Evolutionary conservation across 2,797 vertebrate species (phyloP), one percentile per base, ranked within the genome.

Genomic region (Mallotus villosus): DNA sequence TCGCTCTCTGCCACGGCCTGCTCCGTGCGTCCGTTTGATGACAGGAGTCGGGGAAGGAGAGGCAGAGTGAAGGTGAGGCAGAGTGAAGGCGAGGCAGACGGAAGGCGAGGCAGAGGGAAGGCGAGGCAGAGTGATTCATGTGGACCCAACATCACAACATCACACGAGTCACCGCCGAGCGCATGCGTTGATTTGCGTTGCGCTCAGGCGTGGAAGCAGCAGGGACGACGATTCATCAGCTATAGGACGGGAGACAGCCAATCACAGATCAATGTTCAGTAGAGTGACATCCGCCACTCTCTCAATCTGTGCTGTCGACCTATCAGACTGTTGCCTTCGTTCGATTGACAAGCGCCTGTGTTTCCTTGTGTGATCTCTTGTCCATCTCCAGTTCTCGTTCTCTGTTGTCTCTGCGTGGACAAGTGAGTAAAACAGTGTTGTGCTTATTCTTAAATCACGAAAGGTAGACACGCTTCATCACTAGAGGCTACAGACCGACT

Each of bases 11-110:
- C 84, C 73, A 73, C 3, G 70, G 75, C 72, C 4, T 55, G 78
- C 83, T 87, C 81, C 85, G 81, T 77, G 82, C 80, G 74, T 29
- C 19, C 70, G 70, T 90, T 84, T 90, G 84, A 91, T 85, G 79
- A 87, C 75, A 84, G 60, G 76, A 49, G 85, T 84, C 80, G 75
- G 73, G 80, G 81, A 80, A 80, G 76, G 81, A 75, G 79, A 80
- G 76, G 81, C 77, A 46, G 71, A 84, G 62, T 82, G 83, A 85
- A 80, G 76, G 81, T 75, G 79, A 80, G 76, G 81, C 77, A 46
- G 71, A 84, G 62, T 82, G 83, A 85, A 80, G 76, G 81, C 76
- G 79, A 80, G 76, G 81, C 77, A 46, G 71, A 84, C n/a, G n/a
- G n/a, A n/a, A 80, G 76, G 81, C 76, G 79, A 80, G 76, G 81